Conservation (phyloP, 2,797 vertebrate genomes). For the Peromyscus aztecus region DNA sequence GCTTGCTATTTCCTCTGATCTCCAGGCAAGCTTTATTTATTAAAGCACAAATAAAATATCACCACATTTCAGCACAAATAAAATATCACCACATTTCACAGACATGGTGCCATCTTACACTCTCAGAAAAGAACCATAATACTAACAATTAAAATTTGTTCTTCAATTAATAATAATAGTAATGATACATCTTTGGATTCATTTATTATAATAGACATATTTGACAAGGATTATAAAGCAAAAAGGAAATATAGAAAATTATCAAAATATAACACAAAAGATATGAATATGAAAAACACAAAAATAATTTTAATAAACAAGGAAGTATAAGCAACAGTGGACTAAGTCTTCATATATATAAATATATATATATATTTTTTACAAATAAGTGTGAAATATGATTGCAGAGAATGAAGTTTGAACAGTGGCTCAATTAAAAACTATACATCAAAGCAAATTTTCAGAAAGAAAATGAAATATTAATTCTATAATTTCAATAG, state of each 20-base stretch:
- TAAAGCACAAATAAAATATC: no score
- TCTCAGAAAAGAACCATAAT: not conserved
- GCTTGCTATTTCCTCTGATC: no score
- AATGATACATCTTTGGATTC: not conserved
- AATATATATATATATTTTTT: not conserved
- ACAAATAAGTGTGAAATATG: not conserved
- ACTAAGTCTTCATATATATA: not conserved
- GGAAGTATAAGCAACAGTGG: not conserved
- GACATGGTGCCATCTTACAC: not conserved
- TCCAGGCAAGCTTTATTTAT: no score
- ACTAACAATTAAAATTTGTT: slow-evolving; percentile 1
- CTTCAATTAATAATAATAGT: not conserved
- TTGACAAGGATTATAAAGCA: slow-evolving; percentile 13
- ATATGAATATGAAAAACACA: not conserved
- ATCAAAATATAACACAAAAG: not conserved
- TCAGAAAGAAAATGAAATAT: not conserved
- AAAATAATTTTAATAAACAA: not conserved
- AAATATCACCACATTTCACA: not conserved
- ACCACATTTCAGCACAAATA: no score
- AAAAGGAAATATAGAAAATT: not conserved
- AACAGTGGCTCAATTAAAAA: not conserved
- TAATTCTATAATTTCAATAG: not conserved
- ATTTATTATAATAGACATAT: not conserved
- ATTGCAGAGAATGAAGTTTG: not conserved
- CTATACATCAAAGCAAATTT: not conserved